A percentile compares a stretch with the other conserved stretches of the same genome.
phyloP scores from a whole-genome alignment of 2,113 vertebrate genomes.

The Tauraco erythrolophus region DNA sequence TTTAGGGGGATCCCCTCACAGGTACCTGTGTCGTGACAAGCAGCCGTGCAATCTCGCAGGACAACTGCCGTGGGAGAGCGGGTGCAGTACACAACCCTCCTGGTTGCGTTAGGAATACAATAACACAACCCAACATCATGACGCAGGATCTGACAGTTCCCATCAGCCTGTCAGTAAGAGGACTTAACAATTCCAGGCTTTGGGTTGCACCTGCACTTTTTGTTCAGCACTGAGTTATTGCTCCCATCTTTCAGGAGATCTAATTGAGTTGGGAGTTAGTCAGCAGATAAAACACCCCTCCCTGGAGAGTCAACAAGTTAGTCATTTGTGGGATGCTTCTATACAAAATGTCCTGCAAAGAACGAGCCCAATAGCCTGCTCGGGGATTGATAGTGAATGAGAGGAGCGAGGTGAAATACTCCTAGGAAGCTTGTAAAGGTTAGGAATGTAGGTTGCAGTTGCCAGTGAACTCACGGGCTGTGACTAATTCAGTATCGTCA shows the following conservation, averaged over 20 bases:
- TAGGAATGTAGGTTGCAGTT: not conserved
- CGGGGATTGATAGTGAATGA: not conserved
- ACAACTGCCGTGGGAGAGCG: not conserved
- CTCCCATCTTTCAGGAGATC: not conserved
- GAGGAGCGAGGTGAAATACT: not conserved
- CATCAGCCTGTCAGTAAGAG: not conserved
- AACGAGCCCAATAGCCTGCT: not conserved
- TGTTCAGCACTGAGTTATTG: not conserved
- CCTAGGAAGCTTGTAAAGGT: not conserved
- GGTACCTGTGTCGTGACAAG: not conserved
- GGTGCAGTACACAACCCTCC: not conserved
- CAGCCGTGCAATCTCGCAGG: rapidly evolving
- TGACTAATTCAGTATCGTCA: not conserved
- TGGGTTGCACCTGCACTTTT: not conserved
- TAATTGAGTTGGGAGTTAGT: not conserved
- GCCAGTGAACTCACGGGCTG: not conserved
- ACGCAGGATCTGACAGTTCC: not conserved
- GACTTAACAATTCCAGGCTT: not conserved
- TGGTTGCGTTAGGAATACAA: not conserved
- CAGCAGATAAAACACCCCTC: not conserved
- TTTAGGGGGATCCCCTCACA: not conserved
- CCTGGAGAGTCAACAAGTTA: not conserved
- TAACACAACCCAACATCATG: not conserved
- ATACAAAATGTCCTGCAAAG: not conserved
- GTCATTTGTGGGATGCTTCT: not conserved